Evolutionary conservation across 53 echinoderm and acorn worm species (phyloP).

Genomic region (Zoroaster sp.): DNA sequence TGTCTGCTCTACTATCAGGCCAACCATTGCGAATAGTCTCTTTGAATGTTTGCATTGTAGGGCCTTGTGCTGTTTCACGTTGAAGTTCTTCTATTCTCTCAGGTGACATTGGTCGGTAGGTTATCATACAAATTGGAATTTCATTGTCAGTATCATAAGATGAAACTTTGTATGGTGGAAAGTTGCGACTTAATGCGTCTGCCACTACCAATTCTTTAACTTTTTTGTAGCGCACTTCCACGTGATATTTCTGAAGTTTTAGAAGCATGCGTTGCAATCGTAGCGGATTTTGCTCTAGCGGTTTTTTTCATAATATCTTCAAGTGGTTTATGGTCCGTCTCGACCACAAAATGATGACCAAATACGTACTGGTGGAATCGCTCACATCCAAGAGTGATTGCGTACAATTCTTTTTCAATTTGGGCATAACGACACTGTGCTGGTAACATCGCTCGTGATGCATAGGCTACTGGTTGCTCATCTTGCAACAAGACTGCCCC

Average conservation of each 20-base stretch:
- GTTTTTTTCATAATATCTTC: neutral
- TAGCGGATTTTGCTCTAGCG: neutral
- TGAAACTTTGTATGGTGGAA: too few species aligned
- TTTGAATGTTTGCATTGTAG: neutral
- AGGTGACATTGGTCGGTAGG: neutral
- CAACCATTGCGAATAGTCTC: slow-evolving; percentile 31
- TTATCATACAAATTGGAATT: neutral
- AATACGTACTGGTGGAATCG: slow-evolving; percentile 3
- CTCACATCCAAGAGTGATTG: slow-evolving; percentile 10
- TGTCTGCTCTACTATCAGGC: neutral
- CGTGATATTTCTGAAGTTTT: too few species aligned
- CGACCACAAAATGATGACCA: neutral
- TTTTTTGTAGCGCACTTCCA: too few species aligned
- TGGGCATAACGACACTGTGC: neutral
- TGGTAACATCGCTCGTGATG: neutral
- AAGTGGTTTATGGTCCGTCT: neutral
- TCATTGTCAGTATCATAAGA: too few species aligned
- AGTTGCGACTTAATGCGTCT: too few species aligned
- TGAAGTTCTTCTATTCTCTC: slow-evolving; percentile 3
- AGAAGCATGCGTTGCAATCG: neutral
- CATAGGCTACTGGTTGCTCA: neutral
- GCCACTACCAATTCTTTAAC: too few species aligned
- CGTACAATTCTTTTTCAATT: slow-evolving; percentile 1
- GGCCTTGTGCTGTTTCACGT: slow-evolving; percentile 12
- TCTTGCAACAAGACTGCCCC: neutral